These are phyloP conservation scores for Chironex yamaguchii DNA, from an alignment of 30 jellyfish, hydroid and myxozoan genomes.

Conservation along the genomic window DNA sequence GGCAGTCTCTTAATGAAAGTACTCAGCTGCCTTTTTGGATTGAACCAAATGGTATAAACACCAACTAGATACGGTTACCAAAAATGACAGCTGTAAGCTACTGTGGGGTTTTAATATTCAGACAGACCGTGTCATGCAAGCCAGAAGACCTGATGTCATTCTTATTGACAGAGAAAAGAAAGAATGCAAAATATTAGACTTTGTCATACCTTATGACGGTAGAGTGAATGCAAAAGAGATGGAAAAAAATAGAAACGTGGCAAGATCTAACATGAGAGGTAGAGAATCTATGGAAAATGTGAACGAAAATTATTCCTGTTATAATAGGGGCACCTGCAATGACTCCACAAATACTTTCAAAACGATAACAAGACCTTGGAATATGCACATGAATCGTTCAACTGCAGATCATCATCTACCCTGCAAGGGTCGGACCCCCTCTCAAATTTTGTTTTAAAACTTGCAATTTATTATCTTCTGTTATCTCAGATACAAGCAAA, in stretches of 20 bases:
- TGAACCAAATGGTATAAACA: background rate
- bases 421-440: too few relatives aligned
- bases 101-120: background rate
- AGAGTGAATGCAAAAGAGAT: constrained; percentile 20
- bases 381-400: too few relatives aligned
- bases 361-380: too few relatives aligned
- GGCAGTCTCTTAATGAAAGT: background rate
- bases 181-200: constrained; percentile 33
- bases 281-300: constrained; percentile 36
- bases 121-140: too few relatives aligned
- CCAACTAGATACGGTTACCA: constrained; percentile 4
- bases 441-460: too few relatives aligned
- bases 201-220: too few relatives aligned
- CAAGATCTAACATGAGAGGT: constrained; percentile 41
- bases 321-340: too few relatives aligned
- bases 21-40: background rate
- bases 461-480: too few relatives aligned
- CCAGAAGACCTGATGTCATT: constrained; percentile 63
- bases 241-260: constrained; percentile 33
- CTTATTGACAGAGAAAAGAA: constrained; percentile 52
- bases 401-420: too few relatives aligned
- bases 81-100: constrained; percentile 15
- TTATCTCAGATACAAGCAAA: too few relatives aligned
- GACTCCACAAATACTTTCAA: too few relatives aligned
- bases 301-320: constrained; percentile 35